These are phyloP conservation scores for Trichomycterus rosablanca DNA, from an alignment of 2,113 vertebrate species.

Conservation along the genomic window DNA sequence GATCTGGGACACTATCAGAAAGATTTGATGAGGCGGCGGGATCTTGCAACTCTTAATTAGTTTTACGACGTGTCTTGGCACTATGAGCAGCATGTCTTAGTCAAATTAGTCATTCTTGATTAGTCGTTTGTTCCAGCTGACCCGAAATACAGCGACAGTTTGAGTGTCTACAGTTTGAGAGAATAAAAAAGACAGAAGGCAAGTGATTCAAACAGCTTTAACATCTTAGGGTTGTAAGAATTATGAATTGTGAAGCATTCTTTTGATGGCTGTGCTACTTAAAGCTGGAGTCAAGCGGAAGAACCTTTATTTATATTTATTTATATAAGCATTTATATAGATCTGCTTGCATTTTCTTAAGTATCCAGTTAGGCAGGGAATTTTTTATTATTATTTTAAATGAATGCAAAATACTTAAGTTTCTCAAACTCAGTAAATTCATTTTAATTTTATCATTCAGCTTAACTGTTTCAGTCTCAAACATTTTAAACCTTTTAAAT, in stretches of 20 bases:
- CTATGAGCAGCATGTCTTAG: conserved; percentile 46
- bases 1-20: conserved; percentile 26
- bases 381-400: no score
- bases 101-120: conserved; percentile 61
- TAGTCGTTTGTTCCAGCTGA: conserved; percentile 56
- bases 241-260: not conserved
- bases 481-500: no score
- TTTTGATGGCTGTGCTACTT: not conserved
- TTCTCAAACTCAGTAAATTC: no score
- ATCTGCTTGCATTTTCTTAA: no score
- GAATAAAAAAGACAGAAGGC: not conserved
- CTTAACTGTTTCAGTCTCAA: no score
- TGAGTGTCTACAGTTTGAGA: conserved; percentile 14
- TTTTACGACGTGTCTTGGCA: conserved; percentile 62
- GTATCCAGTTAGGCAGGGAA: no score
- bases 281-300: no score
- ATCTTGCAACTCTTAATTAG: conserved; percentile 58
- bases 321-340: no score
- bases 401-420: no score
- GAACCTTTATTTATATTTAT: no score
- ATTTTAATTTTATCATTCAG: no score
- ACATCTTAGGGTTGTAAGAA: not conserved
- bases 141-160: conserved; percentile 39
- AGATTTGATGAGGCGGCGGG: conserved; percentile 60
- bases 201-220: conserved; percentile 1